These are phyloP conservation scores for Drosophila atroscutellata DNA, from an alignment of 2,888 invertebrate species.

Conservation along the genomic window DNA sequence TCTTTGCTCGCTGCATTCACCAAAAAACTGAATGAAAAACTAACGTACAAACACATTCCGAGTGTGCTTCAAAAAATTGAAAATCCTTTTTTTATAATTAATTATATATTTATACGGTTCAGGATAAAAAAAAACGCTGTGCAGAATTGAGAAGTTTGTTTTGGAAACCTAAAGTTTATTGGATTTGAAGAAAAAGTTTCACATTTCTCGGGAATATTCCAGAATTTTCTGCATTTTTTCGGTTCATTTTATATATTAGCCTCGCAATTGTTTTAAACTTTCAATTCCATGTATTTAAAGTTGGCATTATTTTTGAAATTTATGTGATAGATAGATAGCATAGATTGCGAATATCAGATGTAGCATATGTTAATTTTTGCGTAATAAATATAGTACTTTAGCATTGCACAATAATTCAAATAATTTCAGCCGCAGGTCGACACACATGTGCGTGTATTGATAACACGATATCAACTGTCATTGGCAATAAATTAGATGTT, in stretches of 20 bases:
- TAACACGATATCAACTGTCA: slow-evolving; percentile 4
- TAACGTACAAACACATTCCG: background rate
- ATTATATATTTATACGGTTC: background rate
- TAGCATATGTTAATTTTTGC: background rate
- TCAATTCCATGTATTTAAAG: background rate
- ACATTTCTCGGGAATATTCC: background rate
- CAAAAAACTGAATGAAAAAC: background rate
- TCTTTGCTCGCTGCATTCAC: background rate
- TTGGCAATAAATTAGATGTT: slow-evolving; percentile 22
- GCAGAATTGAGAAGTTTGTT: background rate
- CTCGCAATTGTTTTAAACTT: background rate
- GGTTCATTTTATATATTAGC: no score
- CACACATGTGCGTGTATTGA: background rate
- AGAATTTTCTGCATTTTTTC: background rate
- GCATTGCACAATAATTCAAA: slow-evolving; percentile 22
- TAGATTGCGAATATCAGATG: background rate
- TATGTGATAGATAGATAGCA: background rate
- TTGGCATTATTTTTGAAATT: background rate
- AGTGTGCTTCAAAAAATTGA: background rate
- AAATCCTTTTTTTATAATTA: background rate
- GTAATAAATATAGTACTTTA: background rate
- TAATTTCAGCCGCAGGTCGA: slow-evolving; percentile 3
- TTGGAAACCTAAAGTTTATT: background rate
- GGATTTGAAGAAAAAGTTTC: background rate
- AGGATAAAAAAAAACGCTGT: background rate